Evolutionary conservation across 2,797 vertebrate genomes (phyloP).

Genomic region (Girardinus metallicus): DNA sequence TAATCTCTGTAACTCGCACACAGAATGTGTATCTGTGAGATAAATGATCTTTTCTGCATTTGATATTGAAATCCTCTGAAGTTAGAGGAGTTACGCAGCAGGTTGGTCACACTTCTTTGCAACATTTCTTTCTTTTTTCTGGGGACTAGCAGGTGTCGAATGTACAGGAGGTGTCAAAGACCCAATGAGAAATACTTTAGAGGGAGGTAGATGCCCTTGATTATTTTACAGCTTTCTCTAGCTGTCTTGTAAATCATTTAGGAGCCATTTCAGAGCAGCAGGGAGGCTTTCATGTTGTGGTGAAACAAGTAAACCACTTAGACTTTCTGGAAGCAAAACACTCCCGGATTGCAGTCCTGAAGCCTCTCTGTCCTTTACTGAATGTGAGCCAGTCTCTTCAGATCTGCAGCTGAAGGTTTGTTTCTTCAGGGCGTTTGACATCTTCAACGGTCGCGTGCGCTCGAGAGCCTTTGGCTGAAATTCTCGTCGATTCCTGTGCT

Average conservation of each 20-base stretch:
- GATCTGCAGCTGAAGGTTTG: constrained; percentile 28
- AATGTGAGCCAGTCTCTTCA: constrained; percentile 29
- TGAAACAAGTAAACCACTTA: constrained; percentile 19
- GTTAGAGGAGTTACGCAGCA: constrained; percentile 41
- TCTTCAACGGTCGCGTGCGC: constrained; percentile 40
- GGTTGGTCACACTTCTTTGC: constrained; percentile 8
- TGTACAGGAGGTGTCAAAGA: constrained; percentile 30
- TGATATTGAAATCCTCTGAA: constrained; percentile 17
- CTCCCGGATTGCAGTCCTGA: constrained; percentile 14
- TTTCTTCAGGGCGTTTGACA: constrained; percentile 36
- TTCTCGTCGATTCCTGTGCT: constrained; percentile 69
- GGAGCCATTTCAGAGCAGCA: constrained; percentile 36
- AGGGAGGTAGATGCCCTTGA: constrained; percentile 69
- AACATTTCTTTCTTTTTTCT: constrained; percentile 5
- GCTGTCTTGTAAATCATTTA: constrained; percentile 46
- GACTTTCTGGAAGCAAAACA: constrained; percentile 30
- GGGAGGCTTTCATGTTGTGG: constrained; percentile 20
- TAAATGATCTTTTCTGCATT: constrained; percentile 41
- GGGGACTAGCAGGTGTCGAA: constrained; percentile 14
- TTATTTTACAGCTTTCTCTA: constrained; percentile 44
- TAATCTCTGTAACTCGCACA: constrained; percentile 22
- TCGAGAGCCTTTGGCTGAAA: constrained; percentile 61
- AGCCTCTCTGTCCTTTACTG: constrained; percentile 20
- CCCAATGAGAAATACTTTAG: constrained; percentile 32
- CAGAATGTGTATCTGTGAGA: constrained; percentile 40